phyloP scores from a whole-genome alignment of 92 coral and sea anemone genomes.

The Nematostella vectensis region DNA sequence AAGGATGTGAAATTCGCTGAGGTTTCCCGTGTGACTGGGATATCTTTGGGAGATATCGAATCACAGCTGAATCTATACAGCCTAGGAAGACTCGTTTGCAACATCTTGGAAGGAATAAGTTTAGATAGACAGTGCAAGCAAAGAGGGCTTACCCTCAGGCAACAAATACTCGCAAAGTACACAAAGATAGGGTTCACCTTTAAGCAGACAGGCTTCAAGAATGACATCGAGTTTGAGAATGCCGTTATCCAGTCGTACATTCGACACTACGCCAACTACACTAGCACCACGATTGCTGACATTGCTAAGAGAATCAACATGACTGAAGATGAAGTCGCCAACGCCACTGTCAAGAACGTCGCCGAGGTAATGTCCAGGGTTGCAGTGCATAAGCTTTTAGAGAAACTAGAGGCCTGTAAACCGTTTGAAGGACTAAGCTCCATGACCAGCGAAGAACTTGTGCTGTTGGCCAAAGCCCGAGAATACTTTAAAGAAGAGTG shows the following conservation, averaged over 20 bases:
- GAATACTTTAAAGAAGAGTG: conserved; percentile 6
- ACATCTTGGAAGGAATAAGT: not conserved
- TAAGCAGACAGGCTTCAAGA: not conserved
- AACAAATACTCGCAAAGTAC: not conserved
- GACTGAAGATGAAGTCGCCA: conserved; percentile 11
- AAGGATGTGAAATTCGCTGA: not conserved
- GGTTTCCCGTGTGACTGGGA: not conserved
- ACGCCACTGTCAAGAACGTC: conserved; percentile 30
- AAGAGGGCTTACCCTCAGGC: not conserved
- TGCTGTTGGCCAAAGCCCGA: too few species aligned
- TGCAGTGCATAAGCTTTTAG: not conserved
- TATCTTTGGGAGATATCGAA: not conserved
- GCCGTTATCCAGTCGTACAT: conserved; percentile 7
- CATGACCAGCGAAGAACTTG: too few species aligned
- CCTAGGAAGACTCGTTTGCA: not conserved
- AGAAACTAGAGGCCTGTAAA: not conserved
- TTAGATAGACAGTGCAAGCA: not conserved
- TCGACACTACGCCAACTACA: conserved; percentile 15
- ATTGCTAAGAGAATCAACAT: conserved; percentile 13
- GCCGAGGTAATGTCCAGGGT: not conserved
- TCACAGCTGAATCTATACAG: not conserved
- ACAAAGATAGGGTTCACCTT: not conserved
- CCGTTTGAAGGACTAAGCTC: not conserved
- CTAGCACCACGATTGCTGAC: conserved; percentile 6
- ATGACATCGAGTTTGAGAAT: conserved; percentile 9